A percentile compares a stretch with the other conserved stretches of the same genome.
These are phyloP conservation scores for Spinus olivaceus DNA, from an alignment of 2,797 vertebrate species.

Conservation along the genomic window DNA sequence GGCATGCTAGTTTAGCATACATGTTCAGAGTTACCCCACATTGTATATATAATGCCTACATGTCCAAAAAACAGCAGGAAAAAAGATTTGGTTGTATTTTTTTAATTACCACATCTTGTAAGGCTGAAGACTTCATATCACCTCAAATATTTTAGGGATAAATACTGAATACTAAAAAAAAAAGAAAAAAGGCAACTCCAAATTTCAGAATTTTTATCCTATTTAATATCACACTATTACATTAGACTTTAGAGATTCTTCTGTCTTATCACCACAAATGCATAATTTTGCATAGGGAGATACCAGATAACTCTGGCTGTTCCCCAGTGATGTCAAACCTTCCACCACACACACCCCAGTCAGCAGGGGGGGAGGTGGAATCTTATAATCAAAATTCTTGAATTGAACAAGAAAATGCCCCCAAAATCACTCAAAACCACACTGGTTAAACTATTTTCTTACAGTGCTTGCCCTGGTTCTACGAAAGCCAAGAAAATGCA, in stretches of 20 bases:
- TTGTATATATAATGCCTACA: neutral
- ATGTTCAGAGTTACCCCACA: neutral
- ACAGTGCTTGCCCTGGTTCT: neutral
- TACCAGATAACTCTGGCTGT: too few relatives aligned
- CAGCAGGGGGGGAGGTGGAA: fast-evolving
- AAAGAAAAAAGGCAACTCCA: neutral
- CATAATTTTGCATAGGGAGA: neutral
- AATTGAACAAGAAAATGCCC: neutral
- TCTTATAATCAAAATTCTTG: neutral
- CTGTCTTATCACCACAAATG: neutral
- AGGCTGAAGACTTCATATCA: neutral
- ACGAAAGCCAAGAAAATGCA: neutral
- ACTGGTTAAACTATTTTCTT: neutral
- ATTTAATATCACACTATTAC: neutral
- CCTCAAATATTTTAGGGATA: neutral
- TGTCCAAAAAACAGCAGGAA: neutral
- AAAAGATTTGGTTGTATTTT: neutral
- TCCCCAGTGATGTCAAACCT: neutral
- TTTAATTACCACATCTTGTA: neutral
- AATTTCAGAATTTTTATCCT: neutral
- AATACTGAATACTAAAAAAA: neutral
- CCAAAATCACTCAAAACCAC: neutral
- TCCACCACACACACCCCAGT: fast-evolving
- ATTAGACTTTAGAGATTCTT: neutral
- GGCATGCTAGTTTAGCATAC: neutral